Conservation (phyloP, 2,113 vertebrate species). For the Dolichotis patagonum region DNA sequence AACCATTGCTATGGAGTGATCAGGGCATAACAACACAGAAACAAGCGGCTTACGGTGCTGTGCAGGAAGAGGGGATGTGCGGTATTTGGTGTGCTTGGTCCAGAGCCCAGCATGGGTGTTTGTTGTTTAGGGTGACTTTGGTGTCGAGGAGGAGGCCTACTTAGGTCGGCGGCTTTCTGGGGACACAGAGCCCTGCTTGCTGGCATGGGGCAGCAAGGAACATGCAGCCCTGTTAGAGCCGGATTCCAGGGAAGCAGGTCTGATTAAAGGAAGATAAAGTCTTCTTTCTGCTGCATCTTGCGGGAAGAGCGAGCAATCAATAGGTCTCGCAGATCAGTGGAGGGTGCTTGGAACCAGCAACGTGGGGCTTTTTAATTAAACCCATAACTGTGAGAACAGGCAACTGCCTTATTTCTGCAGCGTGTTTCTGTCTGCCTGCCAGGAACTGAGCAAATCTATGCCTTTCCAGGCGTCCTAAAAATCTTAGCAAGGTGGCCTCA, state of each 20-base stretch:
- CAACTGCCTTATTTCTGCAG: constrained; percentile 26
- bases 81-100: accelerated
- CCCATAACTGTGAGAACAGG: background rate
- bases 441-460: constrained; percentile 3
- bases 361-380: constrained; percentile 72
- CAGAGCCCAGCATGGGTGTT: accelerated
- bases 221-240: background rate
- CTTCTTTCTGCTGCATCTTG: constrained; percentile 11
- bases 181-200: background rate
- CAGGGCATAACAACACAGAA: background rate
- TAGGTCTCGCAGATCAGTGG: constrained; percentile 57
- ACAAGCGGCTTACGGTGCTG: background rate
- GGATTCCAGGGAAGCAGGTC: constrained; percentile 2
- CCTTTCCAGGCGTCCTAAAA: background rate
- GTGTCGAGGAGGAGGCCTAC: accelerated
- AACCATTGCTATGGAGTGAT: background rate
- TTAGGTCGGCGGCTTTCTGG: background rate
- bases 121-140: background rate
- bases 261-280: constrained; percentile 70
- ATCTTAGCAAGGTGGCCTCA: background rate
- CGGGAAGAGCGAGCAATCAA: background rate
- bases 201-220: background rate
- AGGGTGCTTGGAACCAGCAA: constrained; percentile 41
- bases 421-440: constrained; percentile 11
- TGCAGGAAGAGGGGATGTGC: accelerated